Base-by-base conservation (phyloP, 2,888 invertebrate genomes). In the Ormyrus pomaceus region DNA sequence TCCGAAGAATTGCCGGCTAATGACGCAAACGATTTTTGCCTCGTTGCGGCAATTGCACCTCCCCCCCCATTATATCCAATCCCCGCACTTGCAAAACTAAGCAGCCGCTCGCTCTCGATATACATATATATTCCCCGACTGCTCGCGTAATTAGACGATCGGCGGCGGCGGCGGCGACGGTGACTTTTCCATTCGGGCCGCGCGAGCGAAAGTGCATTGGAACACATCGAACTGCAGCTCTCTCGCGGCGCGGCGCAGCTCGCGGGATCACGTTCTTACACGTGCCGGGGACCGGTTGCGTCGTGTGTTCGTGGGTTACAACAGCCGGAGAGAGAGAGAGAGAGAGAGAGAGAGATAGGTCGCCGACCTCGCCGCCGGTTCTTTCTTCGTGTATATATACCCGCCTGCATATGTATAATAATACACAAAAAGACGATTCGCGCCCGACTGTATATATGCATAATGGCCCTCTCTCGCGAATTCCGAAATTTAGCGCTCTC, bases 151-250 rank as follows among this genome's bases (percentile, higher is more conserved):
- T 59, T 76, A 69, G 51, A 58, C 48, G 10, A 51, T 45, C 11
- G 6, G n/a, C 50, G 34, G n/a, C 13, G 34, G 34, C 8, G 10
- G 11, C 45, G 13, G 2, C 48, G 6, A 7, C 55, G 65, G 48
- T 7, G 19, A 53, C 51, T 68, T 68, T 68, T 75, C 59, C 50
- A 75, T 56, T 56, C n/a, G 83, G 84, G 78, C 75, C 76, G 19
- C 56, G 56, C 62, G 55, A 69, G 70, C 74, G 70, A 74, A 79
- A 74, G 79, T 74, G 69, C 68, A 79, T 62, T 61, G 58, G 46
- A 65, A 34, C 34, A 34, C 56, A 68, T 68, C 45, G 68, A 62
- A 61, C 56, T 56, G 11, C 9, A 45, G 56, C 34, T 34, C 34
- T 34, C 34, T 34, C 34, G 34, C 2, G 2, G 0, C 4, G 19